A percentile compares a stretch with the other conserved stretches of the same genome.
These are phyloP conservation scores for Cryptotermes secundus DNA, from an alignment of 1,140 invertebrate genomes.

Conservation along the genomic window DNA sequence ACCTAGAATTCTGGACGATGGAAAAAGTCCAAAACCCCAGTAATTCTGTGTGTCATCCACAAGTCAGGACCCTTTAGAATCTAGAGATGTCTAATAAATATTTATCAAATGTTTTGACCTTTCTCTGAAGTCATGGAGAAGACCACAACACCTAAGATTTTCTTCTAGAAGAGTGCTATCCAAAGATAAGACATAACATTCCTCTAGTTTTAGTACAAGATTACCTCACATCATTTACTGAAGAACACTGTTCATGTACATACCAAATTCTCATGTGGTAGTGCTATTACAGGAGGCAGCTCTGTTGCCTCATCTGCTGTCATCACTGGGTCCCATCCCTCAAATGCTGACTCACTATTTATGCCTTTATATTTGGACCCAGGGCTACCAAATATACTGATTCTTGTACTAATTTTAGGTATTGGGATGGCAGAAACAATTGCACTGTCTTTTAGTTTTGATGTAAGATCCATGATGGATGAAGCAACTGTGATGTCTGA, in stretches of 20 bases:
- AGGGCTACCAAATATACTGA: slow-evolving; percentile 40
- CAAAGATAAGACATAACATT: background rate
- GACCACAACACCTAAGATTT: no score
- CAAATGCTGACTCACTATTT: background rate
- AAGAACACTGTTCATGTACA: background rate
- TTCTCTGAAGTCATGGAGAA: no score
- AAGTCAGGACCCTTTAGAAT: no score
- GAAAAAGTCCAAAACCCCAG: no score
- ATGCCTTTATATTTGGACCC: slow-evolving; percentile 6
- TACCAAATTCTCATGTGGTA: slow-evolving; percentile 40
- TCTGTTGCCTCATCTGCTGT: slow-evolving; percentile 57
- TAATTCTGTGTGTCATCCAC: no score
- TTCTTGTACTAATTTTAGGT: slow-evolving; percentile 47
- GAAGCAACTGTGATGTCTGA: slow-evolving; percentile 47
- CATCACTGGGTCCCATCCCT: slow-evolving; percentile 47
- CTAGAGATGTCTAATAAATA: no score
- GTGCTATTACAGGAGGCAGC: slow-evolving; percentile 47
- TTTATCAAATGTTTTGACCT: no score
- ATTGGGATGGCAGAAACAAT: slow-evolving; percentile 49
- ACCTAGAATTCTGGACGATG: no score
- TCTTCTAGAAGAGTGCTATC: no score
- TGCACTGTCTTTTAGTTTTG: slow-evolving; percentile 48
- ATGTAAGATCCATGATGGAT: slow-evolving; percentile 47
- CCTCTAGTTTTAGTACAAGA: background rate
- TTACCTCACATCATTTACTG: background rate